These are phyloP conservation scores for Diacarnus erythraeanus DNA, from an alignment of 37 sponge, comb jelly and placozoan species.

Conservation along the genomic window DNA sequence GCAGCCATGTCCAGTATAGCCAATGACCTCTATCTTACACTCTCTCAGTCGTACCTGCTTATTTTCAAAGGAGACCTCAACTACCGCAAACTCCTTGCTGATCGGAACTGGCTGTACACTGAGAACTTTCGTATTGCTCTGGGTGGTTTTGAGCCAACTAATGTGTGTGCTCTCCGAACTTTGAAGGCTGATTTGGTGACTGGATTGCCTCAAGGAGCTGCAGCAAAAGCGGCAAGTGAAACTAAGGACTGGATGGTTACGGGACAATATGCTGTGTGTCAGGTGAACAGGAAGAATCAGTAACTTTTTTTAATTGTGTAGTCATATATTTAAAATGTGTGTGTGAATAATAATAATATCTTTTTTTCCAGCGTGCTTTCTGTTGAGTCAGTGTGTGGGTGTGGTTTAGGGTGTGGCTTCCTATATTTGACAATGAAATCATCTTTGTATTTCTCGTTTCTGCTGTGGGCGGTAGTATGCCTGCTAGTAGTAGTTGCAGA, in stretches of 20 bases:
- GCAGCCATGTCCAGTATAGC: slow-evolving; percentile 78
- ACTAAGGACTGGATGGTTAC: slow-evolving; percentile 85
- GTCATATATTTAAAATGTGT: too few relatives aligned
- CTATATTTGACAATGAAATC: too few relatives aligned
- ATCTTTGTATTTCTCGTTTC: not conserved
- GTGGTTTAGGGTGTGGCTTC: too few relatives aligned
- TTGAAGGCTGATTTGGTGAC: slow-evolving; percentile 97
- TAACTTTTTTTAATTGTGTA: not conserved
- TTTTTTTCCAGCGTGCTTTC: too few relatives aligned
- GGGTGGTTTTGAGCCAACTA: slow-evolving; percentile 84
- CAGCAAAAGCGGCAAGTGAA: slow-evolving; percentile 59
- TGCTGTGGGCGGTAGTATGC: not conserved
- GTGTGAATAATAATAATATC: not conserved
- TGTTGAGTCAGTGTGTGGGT: too few relatives aligned
- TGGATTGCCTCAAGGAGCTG: slow-evolving; percentile 70
- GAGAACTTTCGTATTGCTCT: slow-evolving; percentile 73
- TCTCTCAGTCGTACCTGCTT: slow-evolving; percentile 68
- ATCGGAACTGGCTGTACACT: slow-evolving; percentile 92
- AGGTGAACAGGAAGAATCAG: slow-evolving; percentile 36
- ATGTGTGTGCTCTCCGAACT: slow-evolving; percentile 88
- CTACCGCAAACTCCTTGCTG: slow-evolving; percentile 95
- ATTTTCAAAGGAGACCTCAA: slow-evolving; percentile 98
- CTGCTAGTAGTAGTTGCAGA: not conserved
- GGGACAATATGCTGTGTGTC: slow-evolving; percentile 88
- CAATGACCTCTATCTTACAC: slow-evolving; percentile 76